These are phyloP conservation scores for Stegostoma tigrinum DNA, from an alignment of 2,113 vertebrate genomes.

Conservation along the genomic window DNA sequence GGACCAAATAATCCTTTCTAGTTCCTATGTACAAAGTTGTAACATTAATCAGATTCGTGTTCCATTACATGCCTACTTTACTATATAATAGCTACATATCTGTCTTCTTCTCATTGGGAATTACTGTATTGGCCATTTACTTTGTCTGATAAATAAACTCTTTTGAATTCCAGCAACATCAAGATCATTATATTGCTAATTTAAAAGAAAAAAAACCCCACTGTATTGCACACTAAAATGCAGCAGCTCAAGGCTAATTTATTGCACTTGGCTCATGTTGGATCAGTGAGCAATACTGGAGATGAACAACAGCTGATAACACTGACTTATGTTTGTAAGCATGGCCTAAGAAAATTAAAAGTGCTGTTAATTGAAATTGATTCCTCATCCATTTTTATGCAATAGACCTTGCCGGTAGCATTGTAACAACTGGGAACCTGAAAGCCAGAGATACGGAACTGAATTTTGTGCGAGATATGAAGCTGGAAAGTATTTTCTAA, in stretches of 20 bases:
- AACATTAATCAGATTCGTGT: not conserved
- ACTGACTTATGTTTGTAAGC: not conserved
- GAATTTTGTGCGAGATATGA: not conserved
- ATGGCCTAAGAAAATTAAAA: not conserved
- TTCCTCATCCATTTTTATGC: not conserved
- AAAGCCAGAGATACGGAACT: not conserved
- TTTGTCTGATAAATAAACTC: not conserved
- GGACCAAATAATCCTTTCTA: not conserved
- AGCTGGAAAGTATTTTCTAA: not conserved
- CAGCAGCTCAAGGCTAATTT: slow-evolving; percentile 1
- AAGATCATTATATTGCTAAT: not conserved
- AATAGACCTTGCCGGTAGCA: not conserved
- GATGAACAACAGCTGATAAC: not conserved
- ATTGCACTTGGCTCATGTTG: not conserved
- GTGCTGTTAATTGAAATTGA: slow-evolving; percentile 19
- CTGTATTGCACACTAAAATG: not conserved
- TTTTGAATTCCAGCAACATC: not conserved
- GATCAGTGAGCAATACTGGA: not conserved
- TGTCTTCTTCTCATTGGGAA: not conserved
- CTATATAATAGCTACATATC: not conserved
- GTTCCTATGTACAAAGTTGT: not conserved
- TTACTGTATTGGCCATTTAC: not conserved
- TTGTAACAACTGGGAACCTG: not conserved
- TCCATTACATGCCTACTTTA: not conserved
- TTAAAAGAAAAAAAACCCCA: not conserved